Percentiles rank a stretch among this genome's conserved stretches.
These are phyloP conservation scores for Triplophysa bombifrons DNA, from an alignment of 2,797 vertebrate species.

Conservation along the genomic window DNA sequence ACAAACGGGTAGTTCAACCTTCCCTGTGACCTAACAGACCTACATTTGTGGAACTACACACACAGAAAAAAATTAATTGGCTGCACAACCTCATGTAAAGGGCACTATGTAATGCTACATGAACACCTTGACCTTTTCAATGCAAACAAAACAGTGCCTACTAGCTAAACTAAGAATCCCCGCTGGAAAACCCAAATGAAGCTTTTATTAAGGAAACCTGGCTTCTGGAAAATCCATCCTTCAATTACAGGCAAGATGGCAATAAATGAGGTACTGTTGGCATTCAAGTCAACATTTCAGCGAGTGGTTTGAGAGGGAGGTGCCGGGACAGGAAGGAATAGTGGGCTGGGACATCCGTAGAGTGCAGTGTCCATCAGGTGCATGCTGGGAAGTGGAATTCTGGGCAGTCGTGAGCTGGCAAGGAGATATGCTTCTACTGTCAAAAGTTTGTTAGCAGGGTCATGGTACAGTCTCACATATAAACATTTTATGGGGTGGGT, in stretches of 20 bases:
- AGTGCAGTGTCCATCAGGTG: conserved; percentile 59
- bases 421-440: conserved; percentile 31
- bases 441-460: conserved; percentile 45
- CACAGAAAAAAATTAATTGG: neutral
- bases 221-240: conserved; percentile 25
- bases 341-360: conserved; percentile 51
- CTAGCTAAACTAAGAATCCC: neutral
- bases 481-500: neutral
- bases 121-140: conserved; percentile 25
- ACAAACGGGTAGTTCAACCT: neutral
- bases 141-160: conserved; percentile 25
- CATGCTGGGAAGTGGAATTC: conserved; percentile 62
- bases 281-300: conserved; percentile 7
- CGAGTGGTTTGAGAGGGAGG: conserved; percentile 54
- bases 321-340: conserved; percentile 62
- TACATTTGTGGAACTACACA: conserved; percentile 3
- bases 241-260: conserved; percentile 14
- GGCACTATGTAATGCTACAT: conserved; percentile 4
- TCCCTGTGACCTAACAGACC: conserved; percentile 2
- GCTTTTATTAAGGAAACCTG: conserved; percentile 11
- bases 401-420: conserved; percentile 56
- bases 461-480: neutral
- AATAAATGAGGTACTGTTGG: conserved; percentile 29
- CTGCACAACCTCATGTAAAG: neutral
- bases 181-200: conserved; percentile 35